Percentiles rank a stretch among this genome's conserved stretches.
phyloP scores from a whole-genome alignment of 2,113 vertebrate species.

The Panthera uncia region DNA sequence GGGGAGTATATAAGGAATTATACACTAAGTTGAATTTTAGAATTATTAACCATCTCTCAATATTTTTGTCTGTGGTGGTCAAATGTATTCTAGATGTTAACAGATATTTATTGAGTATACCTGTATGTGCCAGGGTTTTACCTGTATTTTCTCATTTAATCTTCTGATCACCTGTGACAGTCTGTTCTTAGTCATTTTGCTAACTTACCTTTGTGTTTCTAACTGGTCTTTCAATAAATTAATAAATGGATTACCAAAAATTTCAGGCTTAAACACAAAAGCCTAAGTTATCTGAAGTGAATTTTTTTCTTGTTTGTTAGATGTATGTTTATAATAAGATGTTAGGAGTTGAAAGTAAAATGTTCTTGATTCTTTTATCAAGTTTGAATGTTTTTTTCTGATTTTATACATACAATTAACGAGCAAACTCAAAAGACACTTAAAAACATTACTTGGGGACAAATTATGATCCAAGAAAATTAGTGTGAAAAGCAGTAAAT shows the following conservation, averaged over 20 bases:
- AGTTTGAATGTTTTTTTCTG: slow-evolving; percentile 15
- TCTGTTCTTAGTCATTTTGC: background rate
- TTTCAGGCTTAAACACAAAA: background rate
- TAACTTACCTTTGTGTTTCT: slow-evolving; percentile 1
- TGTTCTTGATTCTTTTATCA: slow-evolving; percentile 9
- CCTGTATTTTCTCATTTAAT: background rate
- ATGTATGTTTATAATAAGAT: background rate
- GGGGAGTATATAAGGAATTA: background rate
- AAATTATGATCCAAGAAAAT: slow-evolving; percentile 1
- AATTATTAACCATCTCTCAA: background rate
- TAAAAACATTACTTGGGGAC: background rate
- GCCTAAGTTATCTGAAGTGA: background rate
- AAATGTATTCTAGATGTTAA: background rate
- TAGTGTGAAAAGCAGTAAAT: background rate
- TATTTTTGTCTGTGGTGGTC: background rate
- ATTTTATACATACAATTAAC: background rate
- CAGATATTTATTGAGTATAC: background rate
- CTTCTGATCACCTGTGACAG: background rate
- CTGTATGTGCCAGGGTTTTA: background rate
- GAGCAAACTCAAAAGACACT: background rate
- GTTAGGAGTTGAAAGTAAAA: background rate
- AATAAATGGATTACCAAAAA: background rate
- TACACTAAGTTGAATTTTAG: background rate
- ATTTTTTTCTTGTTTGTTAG: background rate
- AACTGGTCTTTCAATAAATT: background rate